Evolutionary conservation across 2,113 vertebrate genomes (phyloP).

Genomic region (Takifugu flavidus): DNA sequence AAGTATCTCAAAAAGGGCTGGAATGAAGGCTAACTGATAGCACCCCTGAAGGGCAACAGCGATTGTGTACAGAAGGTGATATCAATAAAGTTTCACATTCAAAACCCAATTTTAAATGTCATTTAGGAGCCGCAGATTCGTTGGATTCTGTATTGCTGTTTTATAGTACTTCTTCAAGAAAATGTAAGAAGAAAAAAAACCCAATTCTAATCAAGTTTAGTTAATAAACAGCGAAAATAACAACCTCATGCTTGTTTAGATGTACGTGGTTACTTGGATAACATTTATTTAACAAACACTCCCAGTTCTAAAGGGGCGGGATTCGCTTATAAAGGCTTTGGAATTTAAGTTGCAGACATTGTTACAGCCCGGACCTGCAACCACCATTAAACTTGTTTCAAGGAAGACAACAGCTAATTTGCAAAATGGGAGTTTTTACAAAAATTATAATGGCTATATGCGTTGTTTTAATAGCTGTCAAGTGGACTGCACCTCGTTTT

Average conservation of each 20-base stretch:
- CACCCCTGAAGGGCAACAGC: constrained; percentile 61
- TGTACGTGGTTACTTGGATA: too few species aligned
- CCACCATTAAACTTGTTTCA: background rate
- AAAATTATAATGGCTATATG: constrained; percentile 48
- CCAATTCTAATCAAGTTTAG: too few species aligned
- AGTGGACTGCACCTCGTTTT: constrained; percentile 61
- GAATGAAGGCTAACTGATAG: background rate
- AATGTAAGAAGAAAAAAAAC: background rate
- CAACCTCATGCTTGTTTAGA: too few species aligned
- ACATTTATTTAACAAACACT: too few species aligned
- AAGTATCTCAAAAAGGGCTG: background rate
- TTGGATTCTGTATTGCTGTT: background rate
- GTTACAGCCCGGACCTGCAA: too few species aligned
- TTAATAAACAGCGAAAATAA: too few species aligned
- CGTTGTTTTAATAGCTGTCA: constrained; percentile 55
- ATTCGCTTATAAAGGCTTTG: too few species aligned
- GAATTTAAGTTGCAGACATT: too few species aligned
- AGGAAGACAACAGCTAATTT: background rate
- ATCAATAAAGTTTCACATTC: constrained; percentile 64
- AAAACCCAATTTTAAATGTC: constrained; percentile 1
- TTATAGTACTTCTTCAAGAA: background rate
- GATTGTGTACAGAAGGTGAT: background rate
- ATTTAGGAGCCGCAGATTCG: constrained; percentile 42
- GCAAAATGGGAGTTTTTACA: constrained; percentile 43
- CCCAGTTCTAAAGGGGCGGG: too few species aligned